These are phyloP conservation scores for Scylla paramamosain DNA, from an alignment of 1,140 invertebrate genomes.

Conservation along the genomic window DNA sequence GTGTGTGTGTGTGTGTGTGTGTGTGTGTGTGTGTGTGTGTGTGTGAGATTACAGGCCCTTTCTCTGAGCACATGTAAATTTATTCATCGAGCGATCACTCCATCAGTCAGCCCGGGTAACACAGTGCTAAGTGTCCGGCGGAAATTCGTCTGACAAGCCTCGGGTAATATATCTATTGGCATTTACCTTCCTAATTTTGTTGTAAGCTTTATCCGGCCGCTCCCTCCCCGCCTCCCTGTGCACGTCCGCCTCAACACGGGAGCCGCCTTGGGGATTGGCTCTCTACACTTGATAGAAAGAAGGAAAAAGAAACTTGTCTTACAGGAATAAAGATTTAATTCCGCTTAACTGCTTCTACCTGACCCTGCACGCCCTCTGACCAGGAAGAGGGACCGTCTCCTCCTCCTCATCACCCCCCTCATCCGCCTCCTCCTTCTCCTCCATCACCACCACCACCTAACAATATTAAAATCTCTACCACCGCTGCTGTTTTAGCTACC, in stretches of 20 bases:
- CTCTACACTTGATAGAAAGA: slow-evolving; percentile 11
- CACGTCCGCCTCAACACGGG: neutral
- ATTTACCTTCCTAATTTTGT: slow-evolving; percentile 4
- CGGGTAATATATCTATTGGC: neutral
- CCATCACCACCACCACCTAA: neutral
- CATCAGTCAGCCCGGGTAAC: neutral
- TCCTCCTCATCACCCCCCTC: neutral
- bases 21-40: slow-evolving; percentile 20
- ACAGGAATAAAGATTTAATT: slow-evolving; percentile 14
- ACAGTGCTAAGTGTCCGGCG: neutral
- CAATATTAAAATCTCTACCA: too few species aligned
- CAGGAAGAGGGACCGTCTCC: neutral
- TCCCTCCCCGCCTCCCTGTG: neutral
- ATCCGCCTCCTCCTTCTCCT: neutral
- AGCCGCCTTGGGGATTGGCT: neutral
- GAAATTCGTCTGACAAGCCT: neutral
- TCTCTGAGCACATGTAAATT: neutral
- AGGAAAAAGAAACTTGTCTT: slow-evolving; percentile 5
- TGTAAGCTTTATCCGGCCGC: too few species aligned
- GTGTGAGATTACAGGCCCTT: neutral
- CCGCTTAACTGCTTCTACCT: neutral
- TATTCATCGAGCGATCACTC: neutral
- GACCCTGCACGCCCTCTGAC: neutral
- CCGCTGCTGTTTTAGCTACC: too few species aligned
- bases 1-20: slow-evolving; percentile 7